These are phyloP conservation scores for Ligdia adustata DNA, from an alignment of 2,888 invertebrate species.

Conservation along the genomic window DNA sequence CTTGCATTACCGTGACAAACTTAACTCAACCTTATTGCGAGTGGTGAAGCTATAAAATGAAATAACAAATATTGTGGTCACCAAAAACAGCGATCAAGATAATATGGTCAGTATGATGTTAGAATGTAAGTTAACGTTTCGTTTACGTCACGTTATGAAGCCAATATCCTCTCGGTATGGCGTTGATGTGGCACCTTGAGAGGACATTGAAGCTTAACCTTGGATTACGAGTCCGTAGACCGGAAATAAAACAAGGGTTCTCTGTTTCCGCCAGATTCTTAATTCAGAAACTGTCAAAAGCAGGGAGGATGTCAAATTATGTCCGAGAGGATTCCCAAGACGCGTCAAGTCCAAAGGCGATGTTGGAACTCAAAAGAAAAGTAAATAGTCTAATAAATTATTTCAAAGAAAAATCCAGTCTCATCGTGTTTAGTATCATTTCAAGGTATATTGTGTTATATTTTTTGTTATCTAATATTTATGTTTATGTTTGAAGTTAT, in stretches of 20 bases:
- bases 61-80: background rate
- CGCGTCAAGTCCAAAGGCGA: no score
- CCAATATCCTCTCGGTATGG: slow-evolving; percentile 17
- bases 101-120: slow-evolving; percentile 5
- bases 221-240: slow-evolving; percentile 13
- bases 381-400: no score
- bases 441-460: no score
- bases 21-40: slow-evolving; percentile 3
- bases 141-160: slow-evolving; percentile 15
- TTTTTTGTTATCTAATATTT: no score
- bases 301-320: background rate
- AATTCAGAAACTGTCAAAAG: slow-evolving; percentile 9
- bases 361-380: no score
- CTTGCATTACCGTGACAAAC: slow-evolving; percentile 5
- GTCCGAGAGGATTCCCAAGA: no score
- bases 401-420: no score
- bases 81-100: slow-evolving; percentile 4
- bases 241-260: slow-evolving; percentile 21
- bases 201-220: slow-evolving; percentile 17
- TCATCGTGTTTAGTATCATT: no score
- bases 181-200: slow-evolving; percentile 20
- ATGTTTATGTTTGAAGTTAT: no score
- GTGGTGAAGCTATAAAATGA: background rate
- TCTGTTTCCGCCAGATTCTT: slow-evolving; percentile 8
- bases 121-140: slow-evolving; percentile 10